Evolutionary conservation across 2,888 invertebrate genomes (phyloP).

Genomic region (Prosopocoilus inquinatus): DNA sequence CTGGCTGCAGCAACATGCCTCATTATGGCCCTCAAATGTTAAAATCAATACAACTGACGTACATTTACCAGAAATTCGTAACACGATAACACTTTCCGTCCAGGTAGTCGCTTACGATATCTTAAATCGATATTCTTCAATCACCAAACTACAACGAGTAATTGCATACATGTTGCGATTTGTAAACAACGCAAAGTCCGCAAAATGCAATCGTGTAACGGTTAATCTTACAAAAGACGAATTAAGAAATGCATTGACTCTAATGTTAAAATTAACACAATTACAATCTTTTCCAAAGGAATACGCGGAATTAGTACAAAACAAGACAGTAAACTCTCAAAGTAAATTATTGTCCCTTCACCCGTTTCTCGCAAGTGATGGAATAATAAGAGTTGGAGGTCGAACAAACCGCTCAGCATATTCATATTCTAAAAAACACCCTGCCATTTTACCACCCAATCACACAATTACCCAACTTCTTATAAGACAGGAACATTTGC

Average conservation of each 20-base stretch:
- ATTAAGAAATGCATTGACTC: neutral
- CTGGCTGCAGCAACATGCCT: neutral
- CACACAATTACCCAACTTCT: conserved; percentile 18
- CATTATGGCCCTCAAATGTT: too few species aligned
- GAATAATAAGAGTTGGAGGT: conserved; percentile 20
- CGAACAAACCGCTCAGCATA: conserved; percentile 6
- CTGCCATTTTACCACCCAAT: conserved; percentile 18
- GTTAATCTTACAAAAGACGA: neutral
- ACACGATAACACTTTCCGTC: too few species aligned
- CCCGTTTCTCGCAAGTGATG: conserved; percentile 21
- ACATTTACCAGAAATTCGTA: too few species aligned
- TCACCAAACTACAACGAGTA: conserved; percentile 14
- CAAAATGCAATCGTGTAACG: neutral
- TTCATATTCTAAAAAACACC: conserved; percentile 10
- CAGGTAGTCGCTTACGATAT: conserved; percentile 5
- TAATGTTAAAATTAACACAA: neutral
- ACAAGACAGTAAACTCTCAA: neutral
- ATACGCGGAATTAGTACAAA: neutral
- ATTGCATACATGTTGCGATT: conserved; percentile 15
- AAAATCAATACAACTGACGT: too few species aligned
- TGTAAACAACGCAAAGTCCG: neutral
- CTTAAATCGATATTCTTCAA: conserved; percentile 15
- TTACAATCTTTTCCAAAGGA: neutral
- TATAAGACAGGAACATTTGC: conserved; percentile 18
- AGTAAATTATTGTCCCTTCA: conserved; percentile 13